A percentile compares a stretch with the other conserved stretches of the same genome.
These are phyloP conservation scores for Dione vanillae DNA, from an alignment of 2,888 invertebrate genomes.

Conservation along the genomic window DNA sequence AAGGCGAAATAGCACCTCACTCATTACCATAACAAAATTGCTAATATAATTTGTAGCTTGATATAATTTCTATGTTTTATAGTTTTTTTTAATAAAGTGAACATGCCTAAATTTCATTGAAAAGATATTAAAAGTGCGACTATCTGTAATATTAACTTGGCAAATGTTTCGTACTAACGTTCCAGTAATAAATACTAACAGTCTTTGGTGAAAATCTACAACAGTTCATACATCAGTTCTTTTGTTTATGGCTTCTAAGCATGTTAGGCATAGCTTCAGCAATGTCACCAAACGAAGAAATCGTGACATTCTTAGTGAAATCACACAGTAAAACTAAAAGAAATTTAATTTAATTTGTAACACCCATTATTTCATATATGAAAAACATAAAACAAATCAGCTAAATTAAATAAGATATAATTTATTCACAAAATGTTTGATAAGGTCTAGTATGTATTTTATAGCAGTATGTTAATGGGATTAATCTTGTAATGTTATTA, in stretches of 20 bases:
- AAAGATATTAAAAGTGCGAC: too few species aligned
- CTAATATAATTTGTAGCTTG: too few species aligned
- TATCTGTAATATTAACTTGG: too few species aligned
- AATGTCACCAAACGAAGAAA: slow-evolving; percentile 4
- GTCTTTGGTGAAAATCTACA: too few species aligned
- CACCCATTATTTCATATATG: neutral
- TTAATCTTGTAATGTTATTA: too few species aligned
- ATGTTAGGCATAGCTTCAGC: neutral
- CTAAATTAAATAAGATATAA: neutral
- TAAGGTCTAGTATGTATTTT: too few species aligned
- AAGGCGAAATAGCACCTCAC: too few species aligned
- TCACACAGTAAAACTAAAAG: neutral
- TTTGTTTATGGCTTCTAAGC: slow-evolving; percentile 15
- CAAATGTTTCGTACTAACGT: neutral
- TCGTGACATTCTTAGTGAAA: neutral
- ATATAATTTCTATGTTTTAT: too few species aligned
- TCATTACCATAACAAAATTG: too few species aligned
- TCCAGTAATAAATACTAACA: neutral
- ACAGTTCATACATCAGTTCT: slow-evolving; percentile 10
- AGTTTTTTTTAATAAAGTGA: too few species aligned
- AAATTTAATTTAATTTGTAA: neutral
- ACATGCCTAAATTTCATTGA: too few species aligned
- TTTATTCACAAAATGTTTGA: neutral
- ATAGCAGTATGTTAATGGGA: too few species aligned
- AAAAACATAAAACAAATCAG: neutral